Evolutionary conservation across 2,888 invertebrate species (phyloP), one percentile per base, ranked within the genome.

Genomic region (Cheilosia grossa): DNA sequence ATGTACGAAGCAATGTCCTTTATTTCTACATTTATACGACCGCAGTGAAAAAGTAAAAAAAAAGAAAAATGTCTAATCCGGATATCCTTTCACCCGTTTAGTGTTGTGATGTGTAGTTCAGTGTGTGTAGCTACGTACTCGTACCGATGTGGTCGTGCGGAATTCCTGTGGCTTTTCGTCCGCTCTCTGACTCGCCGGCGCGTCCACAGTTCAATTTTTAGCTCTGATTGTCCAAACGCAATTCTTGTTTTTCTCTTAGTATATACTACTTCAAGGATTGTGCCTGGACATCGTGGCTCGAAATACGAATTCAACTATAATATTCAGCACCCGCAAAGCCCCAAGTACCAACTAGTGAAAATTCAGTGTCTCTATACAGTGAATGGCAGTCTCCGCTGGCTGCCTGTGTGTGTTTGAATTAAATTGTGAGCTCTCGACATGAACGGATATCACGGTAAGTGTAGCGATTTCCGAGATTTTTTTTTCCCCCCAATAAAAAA

Each of bases 161-260:
- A 24, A 40, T 56, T 81, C 75, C 67, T 83, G 82, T 69, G 58
- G 69, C 44, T 74, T 64, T 30, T 4, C 17, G 15, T 66, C 19
- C n/a, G 40, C 33, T 10, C 6, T 10, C 1, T 33, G 10, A 33
- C 33, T 33, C 33, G 24, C 59, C 33, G 47, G 17, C 27, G 17
- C 27, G 17, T 40, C 44, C n/a, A 53, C 87, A 88, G 89, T 90
- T 91, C 92, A 89, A 91, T 92, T 92, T 92, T 92, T 92, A 92
- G 92, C 92, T 92, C 91, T 92, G 92, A 92, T 92, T 92, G 92
- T 92, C 92, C 92, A 92, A 92, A 92, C 92, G 92, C 92, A 92
- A 92, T 92, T 92, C 92, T 92, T 92, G 92, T 92, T 89, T 89
- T 88, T 89, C 88, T 90, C 89, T 75, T 89, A 89, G 90, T 75